Conservation (phyloP, 2,888 invertebrate species). For the Andrena marginata region DNA sequence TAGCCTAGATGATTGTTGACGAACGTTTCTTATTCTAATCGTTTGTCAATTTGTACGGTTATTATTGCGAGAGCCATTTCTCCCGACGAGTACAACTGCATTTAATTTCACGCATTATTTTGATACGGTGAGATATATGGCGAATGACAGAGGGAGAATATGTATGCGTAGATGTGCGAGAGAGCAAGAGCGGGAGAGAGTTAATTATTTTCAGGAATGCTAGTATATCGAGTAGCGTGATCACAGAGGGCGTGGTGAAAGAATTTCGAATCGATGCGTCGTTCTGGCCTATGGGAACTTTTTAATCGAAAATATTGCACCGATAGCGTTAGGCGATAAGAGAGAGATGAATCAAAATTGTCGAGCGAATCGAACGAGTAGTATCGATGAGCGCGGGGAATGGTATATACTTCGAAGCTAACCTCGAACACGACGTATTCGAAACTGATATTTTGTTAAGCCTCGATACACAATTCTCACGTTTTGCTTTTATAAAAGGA, state of each 20-base stretch:
- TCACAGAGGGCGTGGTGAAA: conserved; percentile 50
- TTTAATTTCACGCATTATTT: conserved; percentile 73
- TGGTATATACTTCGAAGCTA: background rate
- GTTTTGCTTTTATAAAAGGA: too few species aligned
- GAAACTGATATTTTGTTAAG: background rate
- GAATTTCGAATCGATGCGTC: conserved; percentile 39
- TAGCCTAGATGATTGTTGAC: conserved; percentile 62
- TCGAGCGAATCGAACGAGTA: background rate
- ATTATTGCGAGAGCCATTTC: conserved; percentile 59
- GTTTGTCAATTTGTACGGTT: conserved; percentile 72
- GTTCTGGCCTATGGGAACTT: conserved; percentile 64
- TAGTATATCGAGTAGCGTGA: conserved; percentile 50
- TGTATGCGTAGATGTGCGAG: conserved; percentile 47
- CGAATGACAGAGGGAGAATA: conserved; percentile 47
- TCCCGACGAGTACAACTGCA: conserved; percentile 66
- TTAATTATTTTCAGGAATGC: conserved; percentile 58
- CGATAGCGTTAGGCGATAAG: conserved; percentile 25
- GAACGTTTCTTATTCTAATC: conserved; percentile 64
- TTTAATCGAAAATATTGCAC: conserved; percentile 29
- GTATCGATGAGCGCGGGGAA: background rate
- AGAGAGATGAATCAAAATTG: conserved; percentile 32
- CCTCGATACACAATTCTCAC: too few species aligned
- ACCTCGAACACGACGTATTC: conserved; percentile 1
- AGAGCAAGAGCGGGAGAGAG: conserved; percentile 58
- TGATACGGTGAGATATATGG: conserved; percentile 63